Base-by-base conservation (phyloP, 2,888 invertebrate species). In the Philopedon plagiatum region DNA sequence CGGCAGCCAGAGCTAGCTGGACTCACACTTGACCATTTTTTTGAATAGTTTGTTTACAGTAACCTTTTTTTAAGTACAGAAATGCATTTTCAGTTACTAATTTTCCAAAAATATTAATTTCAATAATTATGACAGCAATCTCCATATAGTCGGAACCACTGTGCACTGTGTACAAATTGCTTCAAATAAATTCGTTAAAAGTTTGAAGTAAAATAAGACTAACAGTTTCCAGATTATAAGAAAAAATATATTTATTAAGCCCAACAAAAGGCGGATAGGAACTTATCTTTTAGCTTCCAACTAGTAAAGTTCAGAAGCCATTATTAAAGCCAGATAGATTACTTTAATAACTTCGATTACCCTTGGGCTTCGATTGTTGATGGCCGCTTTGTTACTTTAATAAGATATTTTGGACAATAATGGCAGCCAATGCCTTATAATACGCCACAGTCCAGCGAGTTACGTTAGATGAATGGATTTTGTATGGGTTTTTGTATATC, bases 331-430 rank as follows among this genome's bases (percentile, higher is more conserved):
- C 57, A 41, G 63, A 71, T 71, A 72, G 23, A 72, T 71, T 56
- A 63, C 64, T 73, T 69, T 70, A 69, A 73, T 69, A 65, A 62
- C 65, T 65, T 69, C 73, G 69, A 73, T 73, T 73, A 73, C 73
- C 73, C 73, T 29, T 51, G 73, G 73, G 73, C 73, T 73, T 73
- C 73, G 65, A 69, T 73, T 73, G 65, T 73, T 73, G 69, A 73
- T 60, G 61, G 60, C 32, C 56, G 61, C 61, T 62, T 72, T 72
- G 72, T 72, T 56, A 63, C 62, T 67, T 63, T 72, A 72, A 72
- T 67, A 72, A 72, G 72, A 67, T 66, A 72, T 67, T 57, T 67
- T 32, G 63, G 29, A 67, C 72, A 63, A 67, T 65, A 61, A 71
- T 57, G 46, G 49, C 57, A 41, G 15, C 57, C 72, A 63, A 65